phyloP scores from a whole-genome alignment of 2,113 vertebrate genomes.

The Rattus rattus region DNA sequence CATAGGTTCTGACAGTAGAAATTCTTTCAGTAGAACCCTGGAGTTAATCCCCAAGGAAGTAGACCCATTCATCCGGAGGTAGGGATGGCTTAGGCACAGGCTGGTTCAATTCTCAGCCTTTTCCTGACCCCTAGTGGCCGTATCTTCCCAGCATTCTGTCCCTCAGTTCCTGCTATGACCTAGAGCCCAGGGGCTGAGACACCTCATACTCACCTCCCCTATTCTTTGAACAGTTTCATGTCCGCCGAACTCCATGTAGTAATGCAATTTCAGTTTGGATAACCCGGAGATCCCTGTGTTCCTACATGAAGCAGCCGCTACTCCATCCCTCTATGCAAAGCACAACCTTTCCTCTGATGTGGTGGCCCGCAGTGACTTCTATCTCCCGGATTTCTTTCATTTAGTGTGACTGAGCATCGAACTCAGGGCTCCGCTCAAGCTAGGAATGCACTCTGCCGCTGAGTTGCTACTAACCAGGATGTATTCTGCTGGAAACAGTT shows the following conservation, averaged over 20 bases:
- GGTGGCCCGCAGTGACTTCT: neutral
- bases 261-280: neutral
- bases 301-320: neutral
- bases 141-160: neutral
- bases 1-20: neutral
- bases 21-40: neutral
- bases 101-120: constrained; percentile 15
- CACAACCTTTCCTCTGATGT: neutral
- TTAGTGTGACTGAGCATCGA: neutral
- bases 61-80: neutral
- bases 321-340: neutral
- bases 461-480: neutral
- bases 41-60: neutral
- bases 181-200: neutral
- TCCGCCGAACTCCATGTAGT: neutral
- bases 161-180: neutral
- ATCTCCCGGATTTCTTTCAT: neutral
- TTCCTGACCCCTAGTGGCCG: constrained; percentile 68
- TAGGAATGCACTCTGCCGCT: neutral
- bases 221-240: neutral
- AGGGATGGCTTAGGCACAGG: neutral
- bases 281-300: neutral
- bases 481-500: neutral
- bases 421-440: neutral
- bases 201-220: neutral